phyloP scores from a whole-genome alignment of 64 coral and sea anemone species.

The Pachyseris speciosa region DNA sequence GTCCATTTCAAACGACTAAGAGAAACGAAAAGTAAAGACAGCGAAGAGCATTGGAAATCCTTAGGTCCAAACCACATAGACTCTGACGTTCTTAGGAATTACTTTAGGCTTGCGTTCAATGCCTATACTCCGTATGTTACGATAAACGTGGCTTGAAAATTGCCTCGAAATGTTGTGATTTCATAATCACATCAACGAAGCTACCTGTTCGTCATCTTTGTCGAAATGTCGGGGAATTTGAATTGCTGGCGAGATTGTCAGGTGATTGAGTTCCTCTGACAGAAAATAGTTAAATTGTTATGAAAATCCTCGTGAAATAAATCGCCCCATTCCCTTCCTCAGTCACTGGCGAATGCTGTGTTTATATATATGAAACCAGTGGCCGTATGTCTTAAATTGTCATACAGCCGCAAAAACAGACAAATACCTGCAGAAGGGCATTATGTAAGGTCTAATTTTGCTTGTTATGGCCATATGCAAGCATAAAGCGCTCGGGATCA shows the following conservation, averaged over 20 bases:
- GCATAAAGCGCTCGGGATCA: too few species aligned
- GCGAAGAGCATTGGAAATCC: conserved; percentile 74
- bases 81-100: conserved; percentile 72
- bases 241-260: background rate
- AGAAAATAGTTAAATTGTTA: background rate
- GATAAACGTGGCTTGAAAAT: conserved; percentile 19
- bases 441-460: too few species aligned
- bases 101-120: conserved; percentile 88
- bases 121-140: conserved; percentile 77
- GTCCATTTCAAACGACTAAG: conserved; percentile 76
- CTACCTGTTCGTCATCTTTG: too few species aligned
- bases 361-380: too few species aligned
- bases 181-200: background rate
- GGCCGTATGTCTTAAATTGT: too few species aligned
- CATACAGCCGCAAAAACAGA: too few species aligned
- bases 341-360: too few species aligned
- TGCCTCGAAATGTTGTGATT: background rate
- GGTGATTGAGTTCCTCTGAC: background rate
- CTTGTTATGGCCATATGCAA: too few species aligned
- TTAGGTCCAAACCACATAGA: conserved; percentile 63
- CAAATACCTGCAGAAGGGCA: too few species aligned
- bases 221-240: background rate
- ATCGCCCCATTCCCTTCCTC: too few species aligned
- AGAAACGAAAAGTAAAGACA: conserved; percentile 78
- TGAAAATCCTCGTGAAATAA: background rate